These are phyloP conservation scores for Glyptemys insculpta DNA, from an alignment of 2,797 vertebrate species.

Conservation along the genomic window DNA sequence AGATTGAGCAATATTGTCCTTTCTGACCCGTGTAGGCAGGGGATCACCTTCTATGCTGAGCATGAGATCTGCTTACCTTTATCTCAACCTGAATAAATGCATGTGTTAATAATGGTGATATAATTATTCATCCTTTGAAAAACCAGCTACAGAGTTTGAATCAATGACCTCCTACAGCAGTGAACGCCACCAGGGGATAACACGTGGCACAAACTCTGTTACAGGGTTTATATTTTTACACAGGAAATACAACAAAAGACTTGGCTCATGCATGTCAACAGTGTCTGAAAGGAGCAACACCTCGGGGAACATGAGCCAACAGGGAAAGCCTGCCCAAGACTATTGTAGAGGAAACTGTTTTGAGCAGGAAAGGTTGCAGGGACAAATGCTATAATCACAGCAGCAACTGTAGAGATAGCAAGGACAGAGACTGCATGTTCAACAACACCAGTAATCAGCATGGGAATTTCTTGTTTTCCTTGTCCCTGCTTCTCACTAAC, in stretches of 20 bases:
- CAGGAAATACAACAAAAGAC: neutral
- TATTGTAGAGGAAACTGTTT: slow-evolving; percentile 7
- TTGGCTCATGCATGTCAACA: neutral
- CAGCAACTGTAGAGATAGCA: neutral
- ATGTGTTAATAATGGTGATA: slow-evolving; percentile 2
- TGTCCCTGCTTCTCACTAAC: slow-evolving; percentile 31
- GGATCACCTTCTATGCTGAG: neutral
- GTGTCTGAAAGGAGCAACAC: neutral
- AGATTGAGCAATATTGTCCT: neutral
- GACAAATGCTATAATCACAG: slow-evolving; percentile 26
- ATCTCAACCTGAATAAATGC: neutral
- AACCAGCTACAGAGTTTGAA: neutral
- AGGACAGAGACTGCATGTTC: slow-evolving; percentile 13
- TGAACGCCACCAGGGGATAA: neutral
- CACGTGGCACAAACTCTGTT: neutral
- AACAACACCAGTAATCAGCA: slow-evolving; percentile 18
- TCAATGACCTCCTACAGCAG: neutral
- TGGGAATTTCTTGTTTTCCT: slow-evolving; percentile 14
- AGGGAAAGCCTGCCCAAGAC: neutral
- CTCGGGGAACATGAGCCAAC: neutral
- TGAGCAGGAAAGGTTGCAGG: slow-evolving; percentile 18
- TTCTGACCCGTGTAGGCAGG: neutral
- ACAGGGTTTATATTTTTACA: neutral
- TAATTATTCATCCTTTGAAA: neutral
- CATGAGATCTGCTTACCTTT: neutral